These are phyloP conservation scores for Epizoanthus illoricatus DNA, from an alignment of 92 coral and sea anemone species.

Conservation along the genomic window DNA sequence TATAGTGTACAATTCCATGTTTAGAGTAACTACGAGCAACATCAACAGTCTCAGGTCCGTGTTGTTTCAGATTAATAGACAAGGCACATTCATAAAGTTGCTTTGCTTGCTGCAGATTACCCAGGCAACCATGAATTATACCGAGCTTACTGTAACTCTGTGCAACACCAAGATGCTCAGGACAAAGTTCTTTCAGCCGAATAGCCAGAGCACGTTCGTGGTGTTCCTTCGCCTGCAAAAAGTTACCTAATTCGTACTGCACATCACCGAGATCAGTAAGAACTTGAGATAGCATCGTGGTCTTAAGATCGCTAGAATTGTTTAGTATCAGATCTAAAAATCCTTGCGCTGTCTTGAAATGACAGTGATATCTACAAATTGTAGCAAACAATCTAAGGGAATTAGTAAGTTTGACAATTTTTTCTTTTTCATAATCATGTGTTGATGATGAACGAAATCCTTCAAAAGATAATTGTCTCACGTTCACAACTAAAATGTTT, in stretches of 20 bases:
- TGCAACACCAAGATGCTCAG: slow-evolving; percentile 33
- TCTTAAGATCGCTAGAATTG: not conserved
- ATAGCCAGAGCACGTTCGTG: slow-evolving; percentile 20
- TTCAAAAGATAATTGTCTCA: not conserved
- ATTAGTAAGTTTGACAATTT: too few species aligned
- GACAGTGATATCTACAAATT: not conserved
- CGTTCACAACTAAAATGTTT: not conserved
- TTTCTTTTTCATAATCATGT: not conserved
- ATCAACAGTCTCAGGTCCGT: not conserved
- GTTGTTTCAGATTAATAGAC: not conserved
- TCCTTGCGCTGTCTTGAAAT: not conserved
- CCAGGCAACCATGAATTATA: too few species aligned
- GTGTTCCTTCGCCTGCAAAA: too few species aligned
- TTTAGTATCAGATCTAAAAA: not conserved
- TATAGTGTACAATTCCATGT: too few species aligned
- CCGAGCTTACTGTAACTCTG: too few species aligned
- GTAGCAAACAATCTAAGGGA: too few species aligned
- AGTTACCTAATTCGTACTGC: not conserved
- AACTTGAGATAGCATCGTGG: not conserved
- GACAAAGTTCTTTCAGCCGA: not conserved
- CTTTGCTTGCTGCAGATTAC: not conserved
- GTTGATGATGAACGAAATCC: not conserved
- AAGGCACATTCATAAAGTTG: slow-evolving; percentile 14
- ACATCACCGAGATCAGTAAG: not conserved
- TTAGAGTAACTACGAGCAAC: slow-evolving; percentile 14